These are phyloP conservation scores for Parasteatoda lunata DNA, from an alignment of 2,888 invertebrate genomes.

Conservation along the genomic window DNA sequence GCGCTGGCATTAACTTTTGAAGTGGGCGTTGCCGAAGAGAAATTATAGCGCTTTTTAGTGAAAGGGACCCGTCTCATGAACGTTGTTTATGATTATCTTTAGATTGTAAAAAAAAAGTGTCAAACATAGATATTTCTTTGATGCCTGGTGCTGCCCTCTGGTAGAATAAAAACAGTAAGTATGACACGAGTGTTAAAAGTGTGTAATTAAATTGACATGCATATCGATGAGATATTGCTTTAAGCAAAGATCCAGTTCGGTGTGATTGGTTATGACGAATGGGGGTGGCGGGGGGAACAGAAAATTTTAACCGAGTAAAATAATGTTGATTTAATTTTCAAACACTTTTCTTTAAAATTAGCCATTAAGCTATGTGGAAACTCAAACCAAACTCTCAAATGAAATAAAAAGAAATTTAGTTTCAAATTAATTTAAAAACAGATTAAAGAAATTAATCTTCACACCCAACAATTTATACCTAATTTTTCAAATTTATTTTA, in stretches of 20 bases:
- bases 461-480: no score
- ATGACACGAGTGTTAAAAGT: not conserved
- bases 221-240: not conserved
- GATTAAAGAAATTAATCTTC: no score
- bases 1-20: constrained; percentile 26
- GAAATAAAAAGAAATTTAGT: no score
- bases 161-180: not conserved
- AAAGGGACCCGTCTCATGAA: constrained; percentile 31
- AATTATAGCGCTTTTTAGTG: constrained; percentile 52
- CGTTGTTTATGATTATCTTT: not conserved
- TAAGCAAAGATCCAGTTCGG: no score
- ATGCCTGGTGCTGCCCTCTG: constrained; percentile 46
- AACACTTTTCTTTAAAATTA: no score
- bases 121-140: not conserved
- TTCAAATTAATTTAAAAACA: no score
- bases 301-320: not conserved
- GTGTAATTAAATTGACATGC: constrained; percentile 39
- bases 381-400: no score
- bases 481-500: no score
- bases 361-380: no score
- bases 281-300: no score
- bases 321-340: no score
- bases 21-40: constrained; percentile 49
- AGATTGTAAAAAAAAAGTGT: constrained; percentile 1
- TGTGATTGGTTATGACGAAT: not conserved